Evolutionary conservation across 2,113 vertebrate species (phyloP).

Genomic region (Strigops habroptila): DNA sequence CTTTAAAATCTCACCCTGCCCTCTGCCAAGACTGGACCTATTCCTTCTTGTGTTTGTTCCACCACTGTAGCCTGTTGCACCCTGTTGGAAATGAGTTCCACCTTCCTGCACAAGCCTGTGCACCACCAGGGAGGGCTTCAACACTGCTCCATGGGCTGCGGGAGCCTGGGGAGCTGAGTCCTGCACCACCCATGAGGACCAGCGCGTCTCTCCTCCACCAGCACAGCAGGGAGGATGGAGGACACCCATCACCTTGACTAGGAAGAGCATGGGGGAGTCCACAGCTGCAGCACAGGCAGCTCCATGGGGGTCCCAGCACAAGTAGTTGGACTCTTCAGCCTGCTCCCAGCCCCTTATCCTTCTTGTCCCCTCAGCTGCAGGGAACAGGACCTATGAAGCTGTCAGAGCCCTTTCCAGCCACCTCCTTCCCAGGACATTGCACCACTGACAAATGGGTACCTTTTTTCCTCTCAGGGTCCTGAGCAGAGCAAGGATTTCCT

Average conservation of each 20-base stretch:
- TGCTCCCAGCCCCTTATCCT: neutral
- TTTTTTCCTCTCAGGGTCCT: neutral
- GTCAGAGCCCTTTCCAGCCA: neutral
- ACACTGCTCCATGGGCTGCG: neutral
- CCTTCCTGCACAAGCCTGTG: neutral
- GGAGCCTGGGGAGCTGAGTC: neutral
- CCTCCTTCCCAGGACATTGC: neutral
- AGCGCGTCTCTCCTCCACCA: accelerated
- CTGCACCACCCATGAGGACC: accelerated
- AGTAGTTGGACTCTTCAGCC: neutral
- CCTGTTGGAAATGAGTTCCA: neutral
- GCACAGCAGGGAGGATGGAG: neutral
- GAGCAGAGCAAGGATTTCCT: neutral
- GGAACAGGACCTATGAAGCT: neutral
- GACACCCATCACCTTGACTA: neutral
- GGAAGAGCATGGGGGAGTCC: neutral
- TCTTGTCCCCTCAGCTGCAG: neutral
- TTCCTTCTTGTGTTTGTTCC: neutral
- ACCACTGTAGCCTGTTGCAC: neutral
- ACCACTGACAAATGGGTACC: neutral
- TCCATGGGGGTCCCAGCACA: neutral
- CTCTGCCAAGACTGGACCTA: neutral
- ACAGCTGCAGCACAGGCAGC: neutral
- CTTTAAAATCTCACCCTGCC: neutral
- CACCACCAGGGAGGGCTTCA: neutral